Evolutionary conservation across 2,888 invertebrate genomes (phyloP).

Genomic region (Watsonalla cultraria): DNA sequence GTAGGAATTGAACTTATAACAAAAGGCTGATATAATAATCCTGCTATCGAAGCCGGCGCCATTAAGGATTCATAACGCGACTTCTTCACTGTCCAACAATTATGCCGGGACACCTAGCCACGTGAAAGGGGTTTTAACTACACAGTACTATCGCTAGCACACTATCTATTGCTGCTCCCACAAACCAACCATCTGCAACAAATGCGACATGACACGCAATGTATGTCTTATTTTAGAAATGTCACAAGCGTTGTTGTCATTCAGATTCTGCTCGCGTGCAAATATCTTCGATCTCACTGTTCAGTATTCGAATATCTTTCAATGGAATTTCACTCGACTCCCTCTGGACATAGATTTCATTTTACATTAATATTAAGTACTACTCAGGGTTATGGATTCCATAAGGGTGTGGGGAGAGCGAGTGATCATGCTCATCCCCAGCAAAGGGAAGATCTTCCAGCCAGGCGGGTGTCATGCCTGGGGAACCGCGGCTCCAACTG

Average conservation of each 20-base stretch:
- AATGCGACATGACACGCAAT: slow-evolving; percentile 17
- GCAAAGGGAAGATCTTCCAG: too few species aligned
- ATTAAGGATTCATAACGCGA: slow-evolving; percentile 30
- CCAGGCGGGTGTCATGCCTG: too few species aligned
- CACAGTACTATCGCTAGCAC: not conserved
- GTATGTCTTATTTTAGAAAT: slow-evolving; percentile 4
- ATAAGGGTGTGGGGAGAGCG: too few species aligned
- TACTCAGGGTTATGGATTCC: not conserved
- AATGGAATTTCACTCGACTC: slow-evolving; percentile 22
- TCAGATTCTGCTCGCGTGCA: slow-evolving; percentile 43
- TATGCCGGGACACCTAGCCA: slow-evolving; percentile 30
- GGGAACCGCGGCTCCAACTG: too few species aligned
- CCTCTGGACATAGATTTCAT: slow-evolving; percentile 11
- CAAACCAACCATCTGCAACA: not conserved
- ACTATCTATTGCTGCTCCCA: not conserved
- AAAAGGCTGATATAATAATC: not conserved
- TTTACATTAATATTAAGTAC: slow-evolving; percentile 4
- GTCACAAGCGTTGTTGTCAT: slow-evolving; percentile 4
- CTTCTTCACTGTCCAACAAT: slow-evolving; percentile 33
- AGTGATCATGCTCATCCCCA: too few species aligned
- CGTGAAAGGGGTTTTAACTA: slow-evolving; percentile 20
- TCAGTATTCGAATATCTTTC: slow-evolving; percentile 12
- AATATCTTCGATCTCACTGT: slow-evolving; percentile 44
- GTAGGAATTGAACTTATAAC: not conserved
- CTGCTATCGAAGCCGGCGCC: slow-evolving; percentile 8